Conservation (phyloP, 2,888 invertebrate species). For the Timandra comae region DNA sequence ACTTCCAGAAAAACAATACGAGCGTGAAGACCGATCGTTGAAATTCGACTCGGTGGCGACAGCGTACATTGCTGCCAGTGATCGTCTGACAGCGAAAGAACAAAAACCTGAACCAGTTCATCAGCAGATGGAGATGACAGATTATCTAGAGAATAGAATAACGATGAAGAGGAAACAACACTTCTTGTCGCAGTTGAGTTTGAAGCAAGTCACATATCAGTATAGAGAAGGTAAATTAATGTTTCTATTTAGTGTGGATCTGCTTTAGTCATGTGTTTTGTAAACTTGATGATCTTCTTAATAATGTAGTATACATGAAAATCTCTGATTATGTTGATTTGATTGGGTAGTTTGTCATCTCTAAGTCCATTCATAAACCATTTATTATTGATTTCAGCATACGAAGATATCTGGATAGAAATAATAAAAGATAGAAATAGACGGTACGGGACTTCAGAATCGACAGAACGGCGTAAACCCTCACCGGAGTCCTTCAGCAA, state of each 20-base stretch:
- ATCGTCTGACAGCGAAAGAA: slow-evolving; percentile 8
- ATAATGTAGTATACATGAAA: no score
- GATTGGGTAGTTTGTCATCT: no score
- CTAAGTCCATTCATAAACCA: neutral
- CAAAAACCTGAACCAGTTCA: slow-evolving; percentile 28
- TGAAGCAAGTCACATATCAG: slow-evolving; percentile 70
- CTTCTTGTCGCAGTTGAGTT: slow-evolving; percentile 77
- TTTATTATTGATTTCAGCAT: slow-evolving; percentile 69
- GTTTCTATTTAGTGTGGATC: no score
- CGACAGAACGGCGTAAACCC: slow-evolving; percentile 18
- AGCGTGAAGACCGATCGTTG: slow-evolving; percentile 76
- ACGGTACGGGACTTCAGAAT: slow-evolving; percentile 58
- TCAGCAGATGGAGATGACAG: neutral
- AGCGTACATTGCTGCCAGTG: slow-evolving; percentile 63
- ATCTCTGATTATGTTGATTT: no score
- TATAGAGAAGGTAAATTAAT: slow-evolving; percentile 80
- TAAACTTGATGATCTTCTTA: no score
- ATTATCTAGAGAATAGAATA: slow-evolving; percentile 27
- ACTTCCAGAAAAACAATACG: slow-evolving; percentile 70
- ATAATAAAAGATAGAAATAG: slow-evolving; percentile 79
- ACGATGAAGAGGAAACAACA: slow-evolving; percentile 68
- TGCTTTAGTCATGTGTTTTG: no score
- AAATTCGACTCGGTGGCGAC: slow-evolving; percentile 69
- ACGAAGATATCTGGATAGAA: slow-evolving; percentile 80
- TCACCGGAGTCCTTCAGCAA: slow-evolving; percentile 30